Conservation (phyloP, 2,888 invertebrate species). For the Limnephilus rhombicus region DNA sequence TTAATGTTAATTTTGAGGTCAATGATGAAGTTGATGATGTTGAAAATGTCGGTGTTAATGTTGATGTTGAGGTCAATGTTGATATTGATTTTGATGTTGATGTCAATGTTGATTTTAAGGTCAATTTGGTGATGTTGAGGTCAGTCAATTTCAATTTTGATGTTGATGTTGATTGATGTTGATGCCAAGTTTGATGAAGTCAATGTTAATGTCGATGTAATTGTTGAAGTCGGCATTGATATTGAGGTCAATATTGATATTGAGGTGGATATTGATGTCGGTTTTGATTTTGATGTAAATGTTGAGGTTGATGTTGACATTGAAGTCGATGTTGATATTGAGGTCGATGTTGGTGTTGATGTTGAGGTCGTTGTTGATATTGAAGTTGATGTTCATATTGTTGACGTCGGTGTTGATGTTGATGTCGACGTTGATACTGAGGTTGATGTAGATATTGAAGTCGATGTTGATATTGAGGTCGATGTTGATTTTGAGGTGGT, state of each 20-base stretch:
- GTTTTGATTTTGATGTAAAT: neutral
- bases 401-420: neutral
- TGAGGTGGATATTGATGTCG: neutral
- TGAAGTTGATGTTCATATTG: neutral
- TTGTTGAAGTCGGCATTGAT: no score
- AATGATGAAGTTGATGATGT: neutral
- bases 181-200: neutral
- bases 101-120: neutral
- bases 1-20: neutral
- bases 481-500: neutral
- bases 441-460: neutral
- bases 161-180: neutral
- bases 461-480: slow-evolving; percentile 10
- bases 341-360: neutral
- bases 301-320: neutral
- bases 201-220: neutral
- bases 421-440: neutral
- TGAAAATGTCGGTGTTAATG: neutral
- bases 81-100: neutral
- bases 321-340: neutral
- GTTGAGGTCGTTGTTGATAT: neutral
- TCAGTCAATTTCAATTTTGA: no score
- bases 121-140: neutral
- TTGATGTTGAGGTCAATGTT: neutral
- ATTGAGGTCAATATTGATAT: neutral